Evolutionary conservation across 2,888 invertebrate species (phyloP), one percentile per base, ranked within the genome.

Genomic region (Pollenia angustigena): DNA sequence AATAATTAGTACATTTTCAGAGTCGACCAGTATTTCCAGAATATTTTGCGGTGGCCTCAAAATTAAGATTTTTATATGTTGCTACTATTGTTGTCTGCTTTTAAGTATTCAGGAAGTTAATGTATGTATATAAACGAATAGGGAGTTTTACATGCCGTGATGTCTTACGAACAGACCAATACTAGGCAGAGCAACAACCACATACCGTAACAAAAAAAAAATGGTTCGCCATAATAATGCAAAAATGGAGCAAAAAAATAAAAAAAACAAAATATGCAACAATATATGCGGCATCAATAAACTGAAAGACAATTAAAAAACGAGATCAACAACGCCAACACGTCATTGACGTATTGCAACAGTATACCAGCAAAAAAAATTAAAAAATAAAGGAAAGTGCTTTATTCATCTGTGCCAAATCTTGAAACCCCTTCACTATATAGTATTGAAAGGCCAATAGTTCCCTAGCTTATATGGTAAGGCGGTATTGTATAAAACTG

Each of bases 341-440:
- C 85, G 76, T 85, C 85, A 85, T 85, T 85, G 85, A 85, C 85
- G 81, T 85, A 85, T 78, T 85, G 85, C 85, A 81, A 85, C 81
- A 81, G 72, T 60, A 62, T 71, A 85, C 50, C 50, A 46, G 1
- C 6, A 32, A 32, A 32, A 32, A 23, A 23, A 2, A 18, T 1
- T 1, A 18, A 18, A 18, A 18, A 18, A 18, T 18, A 18, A 18
- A 18, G 18, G 18, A 23, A 32, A 32, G 32, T 32, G 32, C 4
- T 6, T 32, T 32, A 32, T 32, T 32, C 32, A 6, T 0, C 32
- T 32, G 32, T 32, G 32, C 6, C 32, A 32, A 32, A 32, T 32
- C 32, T 32, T 4, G 4, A 32, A 32, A 0, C 4, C 32, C 32
- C 32, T 32, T 6, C 32, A 32, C 6, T 0, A 6, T 32, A 32